A percentile compares a stretch with the other conserved stretches of the same genome.
phyloP scores from a whole-genome alignment of 2,113 vertebrate species.

The Amia ocellicauda region DNA sequence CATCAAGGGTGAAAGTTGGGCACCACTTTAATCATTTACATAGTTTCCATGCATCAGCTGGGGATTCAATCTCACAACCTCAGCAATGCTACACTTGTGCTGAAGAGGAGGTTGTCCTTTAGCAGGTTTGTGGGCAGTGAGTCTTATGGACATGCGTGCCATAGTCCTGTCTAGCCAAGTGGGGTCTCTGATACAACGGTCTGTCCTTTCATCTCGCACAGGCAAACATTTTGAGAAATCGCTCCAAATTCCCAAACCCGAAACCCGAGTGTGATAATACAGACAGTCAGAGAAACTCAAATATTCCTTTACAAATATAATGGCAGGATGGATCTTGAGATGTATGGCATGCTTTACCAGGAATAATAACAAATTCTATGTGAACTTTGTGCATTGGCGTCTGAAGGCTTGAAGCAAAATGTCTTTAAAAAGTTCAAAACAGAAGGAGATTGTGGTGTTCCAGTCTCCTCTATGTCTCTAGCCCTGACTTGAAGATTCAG shows the following conservation, averaged over 20 bases:
- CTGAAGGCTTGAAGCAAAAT: conserved; percentile 51
- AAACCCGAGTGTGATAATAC: neutral
- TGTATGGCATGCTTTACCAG: conserved; percentile 55
- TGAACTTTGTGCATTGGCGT: conserved; percentile 56
- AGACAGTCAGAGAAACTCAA: conserved; percentile 50
- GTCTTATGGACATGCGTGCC: no score
- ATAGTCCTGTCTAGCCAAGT: no score
- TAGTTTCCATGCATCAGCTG: no score
- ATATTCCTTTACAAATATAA: conserved; percentile 63
- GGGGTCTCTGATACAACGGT: no score
- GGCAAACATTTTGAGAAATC: no score
- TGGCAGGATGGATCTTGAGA: conserved; percentile 54
- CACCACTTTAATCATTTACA: no score
- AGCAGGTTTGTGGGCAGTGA: no score
- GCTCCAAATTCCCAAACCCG: neutral
- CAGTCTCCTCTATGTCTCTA: conserved; percentile 43
- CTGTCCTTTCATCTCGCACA: no score
- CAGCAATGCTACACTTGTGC: no score
- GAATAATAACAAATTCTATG: conserved; percentile 61
- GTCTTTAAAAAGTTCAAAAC: conserved; percentile 53
- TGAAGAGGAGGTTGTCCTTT: no score
- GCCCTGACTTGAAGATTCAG: conserved; percentile 16
- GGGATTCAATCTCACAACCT: no score
- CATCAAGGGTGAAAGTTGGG: no score
- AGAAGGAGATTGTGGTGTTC: conserved; percentile 49